Evolutionary conservation across 2,797 vertebrate genomes (phyloP).

Genomic region (Fringilla coelebs): DNA sequence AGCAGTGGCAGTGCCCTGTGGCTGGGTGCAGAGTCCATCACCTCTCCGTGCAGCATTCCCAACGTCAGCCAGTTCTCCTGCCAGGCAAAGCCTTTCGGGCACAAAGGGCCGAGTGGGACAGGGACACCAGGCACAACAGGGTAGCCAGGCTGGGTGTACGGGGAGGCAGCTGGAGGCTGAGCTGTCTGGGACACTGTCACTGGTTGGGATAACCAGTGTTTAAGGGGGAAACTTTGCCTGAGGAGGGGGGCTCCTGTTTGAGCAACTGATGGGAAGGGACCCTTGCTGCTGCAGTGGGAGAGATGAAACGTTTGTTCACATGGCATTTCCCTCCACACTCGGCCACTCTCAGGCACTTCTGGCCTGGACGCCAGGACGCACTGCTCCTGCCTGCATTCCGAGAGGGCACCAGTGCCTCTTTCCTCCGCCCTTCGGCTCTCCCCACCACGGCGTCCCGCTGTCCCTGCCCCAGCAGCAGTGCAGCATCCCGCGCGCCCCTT

Average conservation of each 20-base stretch:
- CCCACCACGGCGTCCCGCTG: accelerated
- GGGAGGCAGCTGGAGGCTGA: neutral
- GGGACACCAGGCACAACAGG: accelerated
- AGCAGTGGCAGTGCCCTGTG: neutral
- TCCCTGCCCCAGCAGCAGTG: neutral
- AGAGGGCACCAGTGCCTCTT: neutral
- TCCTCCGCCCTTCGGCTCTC: neutral
- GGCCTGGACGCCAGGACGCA: accelerated
- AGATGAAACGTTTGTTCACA: neutral
- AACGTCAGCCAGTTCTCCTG: neutral
- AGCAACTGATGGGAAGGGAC: neutral
- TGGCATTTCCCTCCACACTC: neutral
- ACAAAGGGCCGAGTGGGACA: neutral
- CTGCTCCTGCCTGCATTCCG: neutral
- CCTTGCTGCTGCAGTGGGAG: neutral
- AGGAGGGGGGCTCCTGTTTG: neutral
- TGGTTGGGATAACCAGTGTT: neutral
- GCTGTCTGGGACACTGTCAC: neutral
- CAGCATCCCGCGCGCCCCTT: neutral
- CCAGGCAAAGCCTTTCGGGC: neutral
- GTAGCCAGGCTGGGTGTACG: neutral
- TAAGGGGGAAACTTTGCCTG: neutral
- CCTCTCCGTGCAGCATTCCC: neutral
- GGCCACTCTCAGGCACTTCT: neutral
- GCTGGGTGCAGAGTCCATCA: neutral